A percentile compares a stretch with the other conserved stretches of the same genome.
Evolutionary conservation across 2,113 vertebrate species (phyloP).

Genomic region (Noctilio leporinus): DNA sequence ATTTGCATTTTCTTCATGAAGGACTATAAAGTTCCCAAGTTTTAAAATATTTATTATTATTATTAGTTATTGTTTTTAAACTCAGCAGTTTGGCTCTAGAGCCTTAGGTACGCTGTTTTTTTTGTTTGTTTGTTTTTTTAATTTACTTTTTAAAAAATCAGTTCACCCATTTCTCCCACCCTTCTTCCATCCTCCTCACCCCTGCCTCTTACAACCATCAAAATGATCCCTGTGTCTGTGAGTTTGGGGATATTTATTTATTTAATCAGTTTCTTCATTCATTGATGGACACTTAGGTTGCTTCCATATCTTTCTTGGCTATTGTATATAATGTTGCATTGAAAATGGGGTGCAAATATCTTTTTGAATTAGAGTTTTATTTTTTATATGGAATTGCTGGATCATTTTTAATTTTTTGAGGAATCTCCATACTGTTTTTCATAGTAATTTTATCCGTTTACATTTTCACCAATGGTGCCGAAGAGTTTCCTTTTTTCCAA

Average conservation of each 20-base stretch:
- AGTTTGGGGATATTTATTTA: not conserved
- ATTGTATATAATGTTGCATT: not conserved
- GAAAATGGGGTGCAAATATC: not conserved
- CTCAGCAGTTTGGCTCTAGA: not conserved
- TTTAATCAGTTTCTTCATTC: not conserved
- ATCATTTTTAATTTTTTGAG: not conserved
- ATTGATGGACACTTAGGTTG: not conserved
- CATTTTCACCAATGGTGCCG: not conserved
- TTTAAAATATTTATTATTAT: not conserved
- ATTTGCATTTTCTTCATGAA: not conserved
- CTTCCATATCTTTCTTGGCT: not conserved
- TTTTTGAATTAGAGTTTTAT: not conserved
- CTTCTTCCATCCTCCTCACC: not conserved
- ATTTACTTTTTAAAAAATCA: not conserved
- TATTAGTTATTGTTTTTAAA: not conserved
- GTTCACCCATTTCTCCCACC: not conserved
- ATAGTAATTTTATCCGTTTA: not conserved
- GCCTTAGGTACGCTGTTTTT: not conserved
- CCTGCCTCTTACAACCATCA: not conserved
- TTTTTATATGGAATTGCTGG: not conserved
- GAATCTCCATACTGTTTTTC: not conserved
- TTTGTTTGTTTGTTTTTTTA: not conserved
- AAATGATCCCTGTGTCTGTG: not conserved
- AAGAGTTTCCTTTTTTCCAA: not conserved
- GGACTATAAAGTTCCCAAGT: not conserved